A percentile compares a stretch with the other conserved stretches of the same genome.
Evolutionary conservation across 2,113 vertebrate species (phyloP).

Genomic region (Pycnonotus jocosus): DNA sequence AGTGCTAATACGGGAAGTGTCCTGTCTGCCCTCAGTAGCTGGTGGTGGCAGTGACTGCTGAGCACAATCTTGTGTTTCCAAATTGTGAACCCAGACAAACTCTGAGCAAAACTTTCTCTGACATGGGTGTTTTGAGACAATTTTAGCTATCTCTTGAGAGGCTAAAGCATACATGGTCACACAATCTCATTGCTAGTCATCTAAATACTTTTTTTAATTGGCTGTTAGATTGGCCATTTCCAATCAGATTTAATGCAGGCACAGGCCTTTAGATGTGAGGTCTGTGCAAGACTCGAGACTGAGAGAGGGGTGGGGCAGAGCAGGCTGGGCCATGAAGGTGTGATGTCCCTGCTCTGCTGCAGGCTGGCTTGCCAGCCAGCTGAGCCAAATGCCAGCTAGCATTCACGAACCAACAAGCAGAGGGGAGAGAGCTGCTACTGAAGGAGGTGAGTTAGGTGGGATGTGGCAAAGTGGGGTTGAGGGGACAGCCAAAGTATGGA

Average conservation of each 20-base stretch:
- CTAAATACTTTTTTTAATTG: neutral
- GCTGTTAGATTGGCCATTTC: neutral
- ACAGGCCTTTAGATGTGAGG: neutral
- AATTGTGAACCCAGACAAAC: neutral
- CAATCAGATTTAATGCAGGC: neutral
- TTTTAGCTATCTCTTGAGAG: neutral
- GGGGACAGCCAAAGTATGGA: neutral
- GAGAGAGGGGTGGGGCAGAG: neutral
- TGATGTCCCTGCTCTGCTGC: neutral
- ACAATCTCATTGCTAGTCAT: neutral
- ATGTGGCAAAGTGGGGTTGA: neutral
- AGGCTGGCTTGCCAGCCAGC: neutral
- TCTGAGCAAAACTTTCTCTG: neutral
- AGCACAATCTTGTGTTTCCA: neutral
- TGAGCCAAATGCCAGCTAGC: neutral
- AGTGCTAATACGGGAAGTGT: neutral
- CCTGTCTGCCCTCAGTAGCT: neutral
- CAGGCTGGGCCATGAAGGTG: neutral
- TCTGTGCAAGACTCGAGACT: neutral
- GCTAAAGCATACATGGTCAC: neutral
- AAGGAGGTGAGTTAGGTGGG: neutral
- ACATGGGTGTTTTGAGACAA: neutral
- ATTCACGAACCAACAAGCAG: rapidly evolving
- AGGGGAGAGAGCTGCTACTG: neutral
- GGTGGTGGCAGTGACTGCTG: neutral